Evolutionary conservation across 2,113 vertebrate species (phyloP).

Genomic region (Hystrix brachyura): DNA sequence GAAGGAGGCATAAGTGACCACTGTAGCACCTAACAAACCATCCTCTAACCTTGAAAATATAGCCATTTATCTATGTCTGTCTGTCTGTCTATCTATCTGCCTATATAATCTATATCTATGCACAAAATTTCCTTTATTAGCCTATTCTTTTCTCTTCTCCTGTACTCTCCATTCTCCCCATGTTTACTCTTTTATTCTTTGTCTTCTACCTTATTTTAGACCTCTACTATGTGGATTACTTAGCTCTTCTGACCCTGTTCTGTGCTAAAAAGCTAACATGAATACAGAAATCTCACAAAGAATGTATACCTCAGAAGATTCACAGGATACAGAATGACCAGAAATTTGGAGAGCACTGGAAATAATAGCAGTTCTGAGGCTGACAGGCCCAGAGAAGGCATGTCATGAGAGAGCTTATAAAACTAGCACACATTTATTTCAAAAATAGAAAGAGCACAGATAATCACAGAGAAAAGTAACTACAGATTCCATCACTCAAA

Average conservation of each 20-base stretch:
- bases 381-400: neutral
- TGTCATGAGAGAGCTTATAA: constrained; percentile 14
- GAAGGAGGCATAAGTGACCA: neutral
- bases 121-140: neutral
- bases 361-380: neutral
- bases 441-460: constrained; percentile 9
- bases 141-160: neutral
- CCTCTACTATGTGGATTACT: neutral
- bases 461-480: constrained; percentile 32
- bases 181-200: constrained; percentile 14
- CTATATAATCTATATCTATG: too few species aligned
- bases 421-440: constrained; percentile 4
- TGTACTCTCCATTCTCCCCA: neutral
- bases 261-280: constrained; percentile 58
- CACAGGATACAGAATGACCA: neutral
- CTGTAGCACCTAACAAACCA: neutral
- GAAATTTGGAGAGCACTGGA: neutral
- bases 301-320: constrained; percentile 7
- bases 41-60: neutral
- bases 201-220: neutral
- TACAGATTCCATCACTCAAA: neutral
- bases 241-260: constrained; percentile 24
- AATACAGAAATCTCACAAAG: neutral
- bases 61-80: neutral
- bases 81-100: neutral